phyloP scores from a whole-genome alignment of 1,140 invertebrate species.

The Odontomachus brunneus region DNA sequence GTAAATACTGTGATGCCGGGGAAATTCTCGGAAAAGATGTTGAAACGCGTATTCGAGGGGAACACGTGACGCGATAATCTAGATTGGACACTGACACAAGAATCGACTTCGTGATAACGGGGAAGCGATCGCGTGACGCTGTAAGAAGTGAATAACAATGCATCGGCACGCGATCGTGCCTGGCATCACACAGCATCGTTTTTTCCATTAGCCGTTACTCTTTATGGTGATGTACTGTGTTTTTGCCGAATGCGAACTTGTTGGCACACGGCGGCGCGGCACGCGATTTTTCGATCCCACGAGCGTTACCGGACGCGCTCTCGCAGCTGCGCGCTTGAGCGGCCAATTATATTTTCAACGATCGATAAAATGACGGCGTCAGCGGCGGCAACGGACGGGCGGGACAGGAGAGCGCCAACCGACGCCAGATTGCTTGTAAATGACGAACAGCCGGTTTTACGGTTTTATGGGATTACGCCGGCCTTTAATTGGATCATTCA shows the following conservation, averaged over 20 bases:
- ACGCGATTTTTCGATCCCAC: conserved; percentile 46
- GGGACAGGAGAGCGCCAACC: not conserved
- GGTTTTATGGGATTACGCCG: conserved; percentile 57
- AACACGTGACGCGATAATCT: conserved; percentile 16
- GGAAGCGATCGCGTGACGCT: conserved; percentile 28
- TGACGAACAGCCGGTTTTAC: conserved; percentile 53
- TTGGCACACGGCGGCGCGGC: conserved; percentile 22
- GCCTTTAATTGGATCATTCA: conserved; percentile 67
- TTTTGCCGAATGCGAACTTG: conserved; percentile 38
- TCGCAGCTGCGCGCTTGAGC: conserved; percentile 42
- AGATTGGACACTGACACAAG: conserved; percentile 32
- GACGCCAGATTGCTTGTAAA: conserved; percentile 58
- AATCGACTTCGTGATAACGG: conserved; percentile 29
- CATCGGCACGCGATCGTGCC: conserved; percentile 46
- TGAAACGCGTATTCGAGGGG: not conserved
- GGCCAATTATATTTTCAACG: conserved; percentile 69
- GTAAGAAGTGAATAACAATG: conserved; percentile 38
- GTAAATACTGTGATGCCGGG: too few species aligned
- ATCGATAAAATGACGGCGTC: conserved; percentile 66
- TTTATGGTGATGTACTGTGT: conserved; percentile 36
- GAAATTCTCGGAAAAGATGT: not conserved
- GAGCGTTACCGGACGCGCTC: too few species aligned
- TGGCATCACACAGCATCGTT: conserved; percentile 29
- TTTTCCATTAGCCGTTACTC: conserved; percentile 41
- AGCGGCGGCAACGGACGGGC: conserved; percentile 28